Conservation (phyloP, 2,113 vertebrate genomes). For the Galbula dea region DNA sequence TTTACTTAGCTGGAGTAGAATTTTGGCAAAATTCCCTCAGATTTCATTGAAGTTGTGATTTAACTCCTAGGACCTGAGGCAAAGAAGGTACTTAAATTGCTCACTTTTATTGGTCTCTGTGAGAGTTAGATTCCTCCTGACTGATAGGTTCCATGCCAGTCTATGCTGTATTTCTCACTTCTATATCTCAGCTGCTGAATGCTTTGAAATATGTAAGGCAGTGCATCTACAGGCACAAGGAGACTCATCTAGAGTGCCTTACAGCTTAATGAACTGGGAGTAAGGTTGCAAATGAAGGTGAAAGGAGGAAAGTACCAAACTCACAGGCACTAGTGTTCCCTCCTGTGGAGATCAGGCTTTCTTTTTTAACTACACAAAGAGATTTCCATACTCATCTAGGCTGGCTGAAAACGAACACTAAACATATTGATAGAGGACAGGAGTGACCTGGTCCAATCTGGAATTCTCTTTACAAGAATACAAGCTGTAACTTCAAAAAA, state of each 20-base stretch:
- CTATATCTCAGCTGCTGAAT: not conserved
- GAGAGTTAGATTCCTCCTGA: not conserved
- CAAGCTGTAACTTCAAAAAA: not conserved
- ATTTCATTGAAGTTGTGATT: not conserved
- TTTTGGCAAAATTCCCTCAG: not conserved
- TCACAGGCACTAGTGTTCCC: not conserved
- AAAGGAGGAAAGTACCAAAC: not conserved
- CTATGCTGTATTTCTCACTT: not conserved
- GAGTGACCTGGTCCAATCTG: not conserved
- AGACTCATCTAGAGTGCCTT: not conserved
- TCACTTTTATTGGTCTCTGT: not conserved
- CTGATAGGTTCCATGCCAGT: not conserved
- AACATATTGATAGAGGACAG: not conserved
- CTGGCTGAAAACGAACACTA: not conserved
- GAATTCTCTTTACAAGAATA: not conserved
- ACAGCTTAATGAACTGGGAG: not conserved
- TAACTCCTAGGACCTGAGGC: not conserved
- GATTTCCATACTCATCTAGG: not conserved
- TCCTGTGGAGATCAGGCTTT: not conserved
- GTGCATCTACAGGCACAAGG: not conserved
- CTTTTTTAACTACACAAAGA: not conserved
- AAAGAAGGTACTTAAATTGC: not conserved
- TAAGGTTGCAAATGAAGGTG: not conserved
- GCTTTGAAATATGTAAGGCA: not conserved
- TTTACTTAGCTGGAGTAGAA: not conserved